Percentiles rank a stretch among this genome's conserved stretches.
Conservation (phyloP, 2,113 vertebrate species). For the Lathamus discolor region DNA sequence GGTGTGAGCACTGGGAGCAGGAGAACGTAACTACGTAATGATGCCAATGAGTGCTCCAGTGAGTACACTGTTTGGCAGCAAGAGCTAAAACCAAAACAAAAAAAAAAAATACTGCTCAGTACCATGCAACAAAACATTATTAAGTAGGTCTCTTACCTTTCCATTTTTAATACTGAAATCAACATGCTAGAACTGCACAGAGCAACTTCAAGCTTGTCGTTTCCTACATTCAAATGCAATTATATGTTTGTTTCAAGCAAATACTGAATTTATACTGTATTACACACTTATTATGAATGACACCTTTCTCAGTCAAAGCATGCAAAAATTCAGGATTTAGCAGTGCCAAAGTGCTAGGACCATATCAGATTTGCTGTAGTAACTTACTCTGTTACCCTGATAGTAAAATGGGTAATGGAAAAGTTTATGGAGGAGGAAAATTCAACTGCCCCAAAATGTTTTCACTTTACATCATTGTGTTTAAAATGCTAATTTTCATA, state of each 20-base stretch:
- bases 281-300: neutral
- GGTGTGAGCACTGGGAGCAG: accelerated
- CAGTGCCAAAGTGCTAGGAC: accelerated
- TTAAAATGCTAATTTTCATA: neutral
- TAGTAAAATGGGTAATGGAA: neutral
- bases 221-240: neutral
- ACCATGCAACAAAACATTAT: neutral
- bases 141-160: neutral
- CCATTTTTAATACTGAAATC: neutral
- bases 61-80: neutral
- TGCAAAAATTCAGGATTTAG: neutral
- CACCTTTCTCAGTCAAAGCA: neutral
- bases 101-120: neutral
- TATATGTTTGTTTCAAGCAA: neutral
- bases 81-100: neutral
- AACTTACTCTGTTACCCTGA: neutral
- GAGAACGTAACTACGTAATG: accelerated
- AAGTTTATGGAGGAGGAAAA: neutral
- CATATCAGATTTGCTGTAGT: accelerated
- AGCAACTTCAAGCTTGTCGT: neutral
- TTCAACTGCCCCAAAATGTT: neutral
- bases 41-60: neutral
- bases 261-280: neutral
- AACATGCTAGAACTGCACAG: neutral
- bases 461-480: neutral